phyloP scores from a whole-genome alignment of 2,113 vertebrate species.

The Alethe diademata region DNA sequence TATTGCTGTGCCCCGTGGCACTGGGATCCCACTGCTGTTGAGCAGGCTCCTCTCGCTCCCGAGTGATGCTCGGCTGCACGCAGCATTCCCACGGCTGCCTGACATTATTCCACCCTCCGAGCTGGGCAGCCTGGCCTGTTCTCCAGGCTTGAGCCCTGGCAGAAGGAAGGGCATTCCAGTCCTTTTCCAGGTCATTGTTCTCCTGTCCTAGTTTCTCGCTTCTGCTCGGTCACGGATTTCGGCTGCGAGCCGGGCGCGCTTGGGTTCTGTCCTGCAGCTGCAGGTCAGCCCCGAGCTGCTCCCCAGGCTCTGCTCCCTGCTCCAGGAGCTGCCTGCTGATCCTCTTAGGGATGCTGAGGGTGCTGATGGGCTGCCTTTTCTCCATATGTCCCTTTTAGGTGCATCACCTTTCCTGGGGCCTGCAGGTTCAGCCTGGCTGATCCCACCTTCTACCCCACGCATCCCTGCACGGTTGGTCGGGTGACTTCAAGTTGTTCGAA shows the following conservation, averaged over 20 bases:
- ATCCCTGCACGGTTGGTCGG: neutral
- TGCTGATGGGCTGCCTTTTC: neutral
- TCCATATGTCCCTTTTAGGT: rapidly evolving
- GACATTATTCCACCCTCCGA: neutral
- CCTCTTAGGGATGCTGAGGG: neutral
- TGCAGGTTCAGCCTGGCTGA: neutral
- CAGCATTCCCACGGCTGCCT: neutral
- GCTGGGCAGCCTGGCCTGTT: neutral
- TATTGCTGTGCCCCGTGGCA: rapidly evolving
- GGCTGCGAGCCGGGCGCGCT: rapidly evolving
- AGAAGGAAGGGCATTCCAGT: neutral
- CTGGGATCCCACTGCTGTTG: rapidly evolving
- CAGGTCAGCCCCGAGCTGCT: neutral
- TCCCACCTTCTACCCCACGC: rapidly evolving
- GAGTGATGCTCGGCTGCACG: rapidly evolving
- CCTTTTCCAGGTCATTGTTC: conserved; percentile 22
- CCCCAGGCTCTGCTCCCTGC: neutral
- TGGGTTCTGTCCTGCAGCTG: neutral
- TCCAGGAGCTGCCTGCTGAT: neutral
- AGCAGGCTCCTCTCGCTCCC: rapidly evolving
- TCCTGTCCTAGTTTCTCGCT: neutral
- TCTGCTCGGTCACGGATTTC: neutral
- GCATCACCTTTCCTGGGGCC: neutral
- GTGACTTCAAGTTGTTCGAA: neutral
- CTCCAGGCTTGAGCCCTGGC: neutral